Base-by-base conservation (phyloP, 2,113 vertebrate genomes). In the Semnornis frantzii region DNA sequence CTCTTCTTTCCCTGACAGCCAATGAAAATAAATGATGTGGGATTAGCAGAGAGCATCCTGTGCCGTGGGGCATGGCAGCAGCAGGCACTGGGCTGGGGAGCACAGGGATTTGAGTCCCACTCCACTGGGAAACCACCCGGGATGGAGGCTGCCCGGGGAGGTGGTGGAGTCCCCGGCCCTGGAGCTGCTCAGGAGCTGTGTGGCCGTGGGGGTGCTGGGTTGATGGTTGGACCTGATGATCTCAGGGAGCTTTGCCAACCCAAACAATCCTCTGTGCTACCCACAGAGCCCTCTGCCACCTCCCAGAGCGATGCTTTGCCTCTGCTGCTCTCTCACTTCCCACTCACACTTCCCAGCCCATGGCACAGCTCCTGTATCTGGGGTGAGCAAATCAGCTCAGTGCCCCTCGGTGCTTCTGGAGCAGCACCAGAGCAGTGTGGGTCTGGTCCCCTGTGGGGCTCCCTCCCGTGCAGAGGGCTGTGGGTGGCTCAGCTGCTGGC, bases 401-500 rank as follows among this genome's bases (percentile, higher is more conserved):
- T 55, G 17, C 9, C 14, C 33, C 13, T 8, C 58, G 18, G 58
- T 2, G 2, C 1, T 46, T 76, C 72, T 39, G 28, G 82, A 62
- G 66, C 59, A 54, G 39, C 59, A 60, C 60, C 19, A 4, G 71
- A 4, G 3, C 42, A 10, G 13, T 0, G 5, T 23, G 89, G 66
- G 76, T 3, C 27, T 2, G 0, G 39, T 7, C 28, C 15, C 87
- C 88, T 71, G 58, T 12, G 54, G 42, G 58, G 13, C 82, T 96
- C 23, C 19, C 71, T 63, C 30, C 89, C 9, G 37, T 30, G 74
- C 48, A 2, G 3, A 75, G n/a, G 62, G 57, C 89, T 79, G 83
- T 82, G n/a, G 14, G 93, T 21, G 33, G 95, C 96, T 89, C 89
- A 54, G 95, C 95, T 89, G 97, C 97, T 94, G 97, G 81, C 95